These are phyloP conservation scores for Trichonephila clavipes DNA, from an alignment of 1,140 invertebrate species.

Conservation along the genomic window DNA sequence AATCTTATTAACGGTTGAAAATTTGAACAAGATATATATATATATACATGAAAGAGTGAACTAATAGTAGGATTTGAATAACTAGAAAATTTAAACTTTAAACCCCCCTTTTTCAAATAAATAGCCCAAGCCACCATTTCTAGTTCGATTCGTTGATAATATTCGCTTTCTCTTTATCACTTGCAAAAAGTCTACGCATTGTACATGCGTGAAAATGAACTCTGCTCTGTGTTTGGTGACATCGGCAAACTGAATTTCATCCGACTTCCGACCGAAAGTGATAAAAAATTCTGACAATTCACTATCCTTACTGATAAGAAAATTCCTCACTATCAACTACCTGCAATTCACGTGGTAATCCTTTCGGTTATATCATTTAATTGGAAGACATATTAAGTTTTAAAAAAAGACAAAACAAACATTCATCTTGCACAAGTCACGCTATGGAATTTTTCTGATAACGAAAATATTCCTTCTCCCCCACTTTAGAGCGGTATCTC, in stretches of 20 bases:
- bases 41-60: too few relatives aligned
- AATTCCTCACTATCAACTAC: slow-evolving; percentile 24
- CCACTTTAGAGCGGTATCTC: too few relatives aligned
- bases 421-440: not conserved
- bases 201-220: slow-evolving; percentile 36
- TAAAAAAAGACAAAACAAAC: not conserved
- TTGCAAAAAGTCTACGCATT: not conserved
- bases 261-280: slow-evolving; percentile 28
- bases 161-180: too few relatives aligned
- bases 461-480: too few relatives aligned
- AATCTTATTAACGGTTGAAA: too few relatives aligned
- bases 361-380: not conserved
- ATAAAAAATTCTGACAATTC: slow-evolving; percentile 43
- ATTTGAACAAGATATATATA: too few relatives aligned
- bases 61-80: too few relatives aligned
- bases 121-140: too few relatives aligned
- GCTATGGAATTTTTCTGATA: too few relatives aligned
- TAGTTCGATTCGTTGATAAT: too few relatives aligned
- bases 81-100: too few relatives aligned
- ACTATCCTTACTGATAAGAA: slow-evolving; percentile 10
- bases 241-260: slow-evolving; percentile 13
- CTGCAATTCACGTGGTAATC: not conserved
- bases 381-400: not conserved
- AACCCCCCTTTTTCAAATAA: too few relatives aligned
- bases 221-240: slow-evolving; percentile 42